Conservation (phyloP, 2,888 invertebrate species). For the Troilus luridus region DNA sequence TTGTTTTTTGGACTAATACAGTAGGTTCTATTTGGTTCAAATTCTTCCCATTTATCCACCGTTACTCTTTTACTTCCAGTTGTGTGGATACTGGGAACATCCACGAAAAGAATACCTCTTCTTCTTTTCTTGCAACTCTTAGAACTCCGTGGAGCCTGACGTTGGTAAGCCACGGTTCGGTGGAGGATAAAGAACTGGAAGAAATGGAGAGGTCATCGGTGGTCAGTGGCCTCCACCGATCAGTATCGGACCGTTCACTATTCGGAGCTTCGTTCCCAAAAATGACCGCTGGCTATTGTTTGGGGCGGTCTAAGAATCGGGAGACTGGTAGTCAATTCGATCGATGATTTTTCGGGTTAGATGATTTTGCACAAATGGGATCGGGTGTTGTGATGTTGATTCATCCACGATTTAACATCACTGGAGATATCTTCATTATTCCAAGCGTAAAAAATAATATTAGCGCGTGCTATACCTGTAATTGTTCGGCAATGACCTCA, state of each 20-base stretch:
- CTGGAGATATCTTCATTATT: too few species aligned
- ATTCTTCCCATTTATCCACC: background rate
- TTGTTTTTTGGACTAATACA: background rate
- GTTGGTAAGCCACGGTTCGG: conserved; percentile 4
- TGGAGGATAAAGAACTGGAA: conserved; percentile 25
- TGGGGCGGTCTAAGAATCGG: background rate
- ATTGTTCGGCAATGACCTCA: too few species aligned
- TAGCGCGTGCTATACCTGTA: too few species aligned
- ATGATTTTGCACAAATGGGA: too few species aligned
- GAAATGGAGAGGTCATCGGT: conserved; percentile 46
- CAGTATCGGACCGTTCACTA: conserved; percentile 11
- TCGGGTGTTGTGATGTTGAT: too few species aligned
- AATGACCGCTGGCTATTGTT: background rate
- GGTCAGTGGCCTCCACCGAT: conserved; percentile 42
- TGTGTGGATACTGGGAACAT: background rate
- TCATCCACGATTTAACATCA: too few species aligned
- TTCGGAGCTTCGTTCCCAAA: background rate
- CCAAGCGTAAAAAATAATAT: too few species aligned
- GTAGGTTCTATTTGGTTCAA: background rate
- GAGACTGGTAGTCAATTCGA: background rate
- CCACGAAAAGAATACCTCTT: background rate
- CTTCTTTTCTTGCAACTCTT: background rate
- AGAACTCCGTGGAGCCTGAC: conserved; percentile 10
- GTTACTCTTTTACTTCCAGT: background rate
- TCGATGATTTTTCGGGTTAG: background rate